These are phyloP conservation scores for Mythimna lalbum DNA, from an alignment of 2,888 invertebrate species.

Conservation along the genomic window DNA sequence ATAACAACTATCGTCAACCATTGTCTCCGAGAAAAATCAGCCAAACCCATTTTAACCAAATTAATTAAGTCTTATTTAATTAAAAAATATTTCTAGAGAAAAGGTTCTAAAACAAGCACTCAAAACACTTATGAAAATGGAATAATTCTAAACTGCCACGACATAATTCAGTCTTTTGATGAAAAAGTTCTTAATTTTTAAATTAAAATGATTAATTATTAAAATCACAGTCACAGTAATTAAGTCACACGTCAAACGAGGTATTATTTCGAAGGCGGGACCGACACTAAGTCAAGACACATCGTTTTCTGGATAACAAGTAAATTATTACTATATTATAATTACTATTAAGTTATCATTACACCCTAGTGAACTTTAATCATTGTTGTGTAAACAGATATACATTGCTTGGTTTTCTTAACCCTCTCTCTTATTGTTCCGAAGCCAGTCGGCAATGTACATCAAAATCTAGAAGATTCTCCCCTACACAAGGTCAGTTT, in stretches of 20 bases:
- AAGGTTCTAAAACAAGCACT: neutral
- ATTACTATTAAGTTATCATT: conserved; percentile 54
- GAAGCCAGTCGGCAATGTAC: conserved; percentile 57
- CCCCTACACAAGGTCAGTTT: conserved; percentile 13
- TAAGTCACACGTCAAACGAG: conserved; percentile 54
- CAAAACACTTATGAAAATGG: conserved; percentile 28
- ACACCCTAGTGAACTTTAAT: conserved; percentile 67
- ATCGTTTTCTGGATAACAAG: conserved; percentile 73
- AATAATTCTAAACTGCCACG: conserved; percentile 12
- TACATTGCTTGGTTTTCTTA: conserved; percentile 62
- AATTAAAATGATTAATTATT: conserved; percentile 9
- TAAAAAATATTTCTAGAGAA: conserved; percentile 1
- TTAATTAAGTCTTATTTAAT: conserved; percentile 14
- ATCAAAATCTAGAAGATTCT: conserved; percentile 48
- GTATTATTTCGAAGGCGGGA: conserved; percentile 69
- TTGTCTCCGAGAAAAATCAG: conserved; percentile 93
- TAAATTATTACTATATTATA: conserved; percentile 68
- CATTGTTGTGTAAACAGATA: conserved; percentile 52
- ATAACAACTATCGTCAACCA: conserved; percentile 95
- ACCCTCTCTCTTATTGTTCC: neutral
- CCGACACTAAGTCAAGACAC: conserved; percentile 73
- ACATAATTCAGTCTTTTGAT: conserved; percentile 29
- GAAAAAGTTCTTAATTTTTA: neutral
- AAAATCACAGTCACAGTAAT: conserved; percentile 76
- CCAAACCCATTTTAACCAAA: conserved; percentile 86